Percentiles rank a stretch among this genome's conserved stretches.
These are phyloP conservation scores for Orthonyx spaldingii DNA, from an alignment of 2,113 vertebrate genomes.

Conservation along the genomic window DNA sequence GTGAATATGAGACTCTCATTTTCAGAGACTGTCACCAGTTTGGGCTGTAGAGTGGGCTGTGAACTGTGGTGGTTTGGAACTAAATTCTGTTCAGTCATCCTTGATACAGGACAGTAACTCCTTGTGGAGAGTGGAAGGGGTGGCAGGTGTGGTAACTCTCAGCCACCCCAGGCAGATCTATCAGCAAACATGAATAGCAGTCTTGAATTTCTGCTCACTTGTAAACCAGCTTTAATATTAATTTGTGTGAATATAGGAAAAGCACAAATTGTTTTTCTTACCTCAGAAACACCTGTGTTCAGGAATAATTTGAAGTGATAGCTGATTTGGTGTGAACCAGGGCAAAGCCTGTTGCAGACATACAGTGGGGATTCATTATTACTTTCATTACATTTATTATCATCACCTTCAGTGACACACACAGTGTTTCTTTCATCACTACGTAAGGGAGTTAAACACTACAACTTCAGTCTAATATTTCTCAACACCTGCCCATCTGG, in stretches of 20 bases:
- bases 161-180: neutral
- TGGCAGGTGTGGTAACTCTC: neutral
- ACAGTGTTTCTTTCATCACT: neutral
- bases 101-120: neutral
- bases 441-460: neutral
- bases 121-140: neutral
- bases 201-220: neutral
- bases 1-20: neutral
- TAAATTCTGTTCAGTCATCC: neutral
- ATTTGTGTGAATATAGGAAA: neutral
- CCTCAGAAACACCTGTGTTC: neutral
- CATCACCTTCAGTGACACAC: slow-evolving; percentile 21
- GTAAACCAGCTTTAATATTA: neutral
- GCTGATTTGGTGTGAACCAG: neutral
- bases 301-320: neutral
- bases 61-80: neutral
- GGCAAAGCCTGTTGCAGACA: neutral
- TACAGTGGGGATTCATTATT: neutral
- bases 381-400: slow-evolving; percentile 19
- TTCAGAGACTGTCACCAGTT: neutral
- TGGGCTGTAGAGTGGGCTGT: neutral
- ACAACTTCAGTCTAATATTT: neutral
- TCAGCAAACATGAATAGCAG: neutral
- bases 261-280: neutral
- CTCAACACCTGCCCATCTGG: slow-evolving; percentile 29